Conservation (phyloP, 2,888 invertebrate genomes). For the Parnassius mnemosyne region DNA sequence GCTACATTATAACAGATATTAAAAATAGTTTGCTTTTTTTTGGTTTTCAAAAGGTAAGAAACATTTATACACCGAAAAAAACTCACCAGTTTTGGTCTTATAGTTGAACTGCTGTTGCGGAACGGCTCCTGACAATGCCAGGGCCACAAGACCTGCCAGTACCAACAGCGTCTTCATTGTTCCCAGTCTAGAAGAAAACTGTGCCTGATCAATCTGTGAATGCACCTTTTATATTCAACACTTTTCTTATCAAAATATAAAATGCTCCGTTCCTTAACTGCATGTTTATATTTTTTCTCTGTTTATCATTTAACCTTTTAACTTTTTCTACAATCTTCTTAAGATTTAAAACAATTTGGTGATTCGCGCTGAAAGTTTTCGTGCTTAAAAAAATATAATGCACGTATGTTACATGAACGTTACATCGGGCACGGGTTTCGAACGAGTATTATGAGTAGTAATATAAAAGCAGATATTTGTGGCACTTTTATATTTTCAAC, state of each 20-base stretch:
- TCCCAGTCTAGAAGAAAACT: slow-evolving; percentile 54
- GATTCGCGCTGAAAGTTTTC: too few species aligned
- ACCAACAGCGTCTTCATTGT: slow-evolving; percentile 75
- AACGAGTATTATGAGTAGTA: too few species aligned
- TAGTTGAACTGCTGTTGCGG: slow-evolving; percentile 36
- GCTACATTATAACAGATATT: too few species aligned
- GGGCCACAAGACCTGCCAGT: slow-evolving; percentile 60
- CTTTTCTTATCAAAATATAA: slow-evolving; percentile 30
- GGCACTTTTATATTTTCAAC: too few species aligned
- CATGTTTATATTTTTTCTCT: slow-evolving; percentile 22
- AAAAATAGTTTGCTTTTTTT: too few species aligned
- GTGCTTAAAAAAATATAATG: too few species aligned
- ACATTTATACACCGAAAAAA: neutral
- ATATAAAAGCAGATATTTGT: too few species aligned
- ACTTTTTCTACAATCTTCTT: neutral
- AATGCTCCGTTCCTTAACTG: slow-evolving; percentile 27
- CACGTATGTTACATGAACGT: too few species aligned
- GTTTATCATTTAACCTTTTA: slow-evolving; percentile 22
- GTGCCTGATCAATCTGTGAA: slow-evolving; percentile 36
- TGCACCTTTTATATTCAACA: slow-evolving; percentile 36
- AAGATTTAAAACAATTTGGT: too few species aligned
- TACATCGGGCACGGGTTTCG: too few species aligned
- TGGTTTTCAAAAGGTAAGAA: neutral
- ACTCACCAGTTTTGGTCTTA: slow-evolving; percentile 46
- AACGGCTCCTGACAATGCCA: slow-evolving; percentile 54